Base-by-base conservation (phyloP, 2,888 invertebrate species). In the Parapristionchus giblindavisi region DNA sequence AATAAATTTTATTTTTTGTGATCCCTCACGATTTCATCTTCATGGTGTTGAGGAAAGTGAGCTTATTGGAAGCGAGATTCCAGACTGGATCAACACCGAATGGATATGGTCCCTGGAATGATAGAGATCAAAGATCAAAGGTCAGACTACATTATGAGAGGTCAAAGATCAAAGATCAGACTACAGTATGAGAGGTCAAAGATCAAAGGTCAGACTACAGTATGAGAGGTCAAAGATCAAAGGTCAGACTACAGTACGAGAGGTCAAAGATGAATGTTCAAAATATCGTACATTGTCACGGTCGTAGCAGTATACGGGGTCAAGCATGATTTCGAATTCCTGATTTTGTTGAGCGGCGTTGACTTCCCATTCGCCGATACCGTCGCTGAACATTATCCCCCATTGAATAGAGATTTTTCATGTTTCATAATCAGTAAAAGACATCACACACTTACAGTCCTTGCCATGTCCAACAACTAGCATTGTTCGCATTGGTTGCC, bases 1-100 rank as follows among this genome's bases (percentile, higher is more conserved):
- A 29, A 29, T 71, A 27, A 14, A 14, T 27, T 3, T 4, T 29
- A 6, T 27, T 54, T 6, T 5, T 27, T 17, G 11, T 29, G 11
- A 56, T 27, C 1, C 21, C 70, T 1, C 8, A 71, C 60, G 61
- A 60, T 61, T 87, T 87, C 87, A 87, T 87, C 78, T 87, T 87
- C 85, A 88, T 87, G 14, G 87, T 84, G 76, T 88, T 88, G 77
- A 85, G 72, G 77, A 85, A 87, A 77, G 83, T 84, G 66, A 87
- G 78, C 77, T 83, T 81, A 81, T 88, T 88, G 63, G 77, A 79
- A 32, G 87, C 84, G n/a, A 88, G 48, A 60, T 84, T 83, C 88
- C 88, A 88, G 52, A 87, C 78, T 32, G 86, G 85, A 73, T 85
- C 85, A 14, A 87, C 75, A 58, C 85, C 85, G 73, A 85, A 85